phyloP scores from a whole-genome alignment of 2,113 vertebrate species.

The Crotalus viridis region DNA sequence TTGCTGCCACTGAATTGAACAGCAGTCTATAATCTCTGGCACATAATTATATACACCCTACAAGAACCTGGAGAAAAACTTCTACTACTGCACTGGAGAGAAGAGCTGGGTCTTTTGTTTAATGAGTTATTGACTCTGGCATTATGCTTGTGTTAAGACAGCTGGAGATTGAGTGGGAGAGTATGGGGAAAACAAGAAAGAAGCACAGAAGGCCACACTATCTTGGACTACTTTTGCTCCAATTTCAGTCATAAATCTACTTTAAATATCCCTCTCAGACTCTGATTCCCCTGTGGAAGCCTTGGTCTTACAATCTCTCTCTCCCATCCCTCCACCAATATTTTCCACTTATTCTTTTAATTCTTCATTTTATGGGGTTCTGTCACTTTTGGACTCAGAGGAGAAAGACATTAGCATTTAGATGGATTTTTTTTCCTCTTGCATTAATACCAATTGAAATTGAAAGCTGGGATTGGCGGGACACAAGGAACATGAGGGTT shows the following conservation, averaged over 20 bases:
- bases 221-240: neutral
- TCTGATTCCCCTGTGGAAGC: neutral
- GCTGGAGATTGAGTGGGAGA: neutral
- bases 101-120: neutral
- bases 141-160: neutral
- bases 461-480: conserved; percentile 32
- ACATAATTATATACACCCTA: neutral
- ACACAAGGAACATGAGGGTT: conserved; percentile 39
- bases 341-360: conserved; percentile 67
- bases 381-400: conserved; percentile 62
- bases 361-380: conserved; percentile 54
- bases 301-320: conserved; percentile 1
- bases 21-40: neutral
- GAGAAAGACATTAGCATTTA: conserved; percentile 73
- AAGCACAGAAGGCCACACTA: conserved; percentile 10
- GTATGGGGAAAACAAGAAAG: conserved; percentile 9
- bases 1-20: neutral
- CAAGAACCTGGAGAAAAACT: neutral
- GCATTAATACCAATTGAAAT: conserved; percentile 68
- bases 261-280: neutral
- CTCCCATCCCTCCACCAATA: conserved; percentile 50
- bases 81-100: neutral
- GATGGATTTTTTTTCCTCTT: conserved; percentile 58
- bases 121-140: conserved; percentile 16
- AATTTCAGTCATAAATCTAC: conserved; percentile 49